Base-by-base conservation (phyloP, 53 echinoderm and acorn worm genomes). In the Echinarachnius parma region DNA sequence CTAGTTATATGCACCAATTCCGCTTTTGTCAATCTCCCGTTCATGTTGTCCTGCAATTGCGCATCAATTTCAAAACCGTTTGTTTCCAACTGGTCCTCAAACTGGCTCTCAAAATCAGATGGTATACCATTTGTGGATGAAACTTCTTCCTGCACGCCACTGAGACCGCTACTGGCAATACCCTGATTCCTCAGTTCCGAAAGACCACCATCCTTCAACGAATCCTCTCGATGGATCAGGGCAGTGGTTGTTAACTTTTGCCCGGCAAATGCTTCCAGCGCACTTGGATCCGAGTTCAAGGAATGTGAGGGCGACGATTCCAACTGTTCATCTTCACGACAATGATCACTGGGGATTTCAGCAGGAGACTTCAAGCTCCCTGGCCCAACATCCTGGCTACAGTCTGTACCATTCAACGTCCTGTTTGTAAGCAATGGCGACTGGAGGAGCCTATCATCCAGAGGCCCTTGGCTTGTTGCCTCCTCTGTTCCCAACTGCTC, bases 161-260 rank as follows among this genome's bases (percentile, higher is more conserved):
- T 66, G 27, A 50, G 64, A 4, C 22, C 53, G n/a, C n/a, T n/a
- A n/a, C n/a, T n/a, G n/a, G n/a, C n/a, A n/a, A n/a, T n/a, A n/a
- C n/a, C n/a, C n/a, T n/a, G n/a, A n/a, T n/a, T n/a, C 18, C 60
- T 65, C 23, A 14, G 39, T n/a, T 34, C 25, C 25, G 57, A 56
- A 37, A 56, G 36, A 35, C 74, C 39, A 7, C 57, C 30, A 16
- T 35, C 74, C 42, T 85, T 50, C 9, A 83, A 48, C 18, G 86
- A 86, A 36, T 91, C 91, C 48, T 91, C 91, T 0, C 91, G 66
- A 44, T 91, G 91, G 3, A 91, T 80, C 49, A 80, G 79, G 3
- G 86, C 91, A n/a, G 80, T 83, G 29, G 91, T 91, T 15, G 86
- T 86, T 45, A 91, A 76, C 34, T 78, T 79, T 35, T 82, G 79